phyloP scores from a whole-genome alignment of 1,140 invertebrate genomes.

The Amphibalanus amphitrite region DNA sequence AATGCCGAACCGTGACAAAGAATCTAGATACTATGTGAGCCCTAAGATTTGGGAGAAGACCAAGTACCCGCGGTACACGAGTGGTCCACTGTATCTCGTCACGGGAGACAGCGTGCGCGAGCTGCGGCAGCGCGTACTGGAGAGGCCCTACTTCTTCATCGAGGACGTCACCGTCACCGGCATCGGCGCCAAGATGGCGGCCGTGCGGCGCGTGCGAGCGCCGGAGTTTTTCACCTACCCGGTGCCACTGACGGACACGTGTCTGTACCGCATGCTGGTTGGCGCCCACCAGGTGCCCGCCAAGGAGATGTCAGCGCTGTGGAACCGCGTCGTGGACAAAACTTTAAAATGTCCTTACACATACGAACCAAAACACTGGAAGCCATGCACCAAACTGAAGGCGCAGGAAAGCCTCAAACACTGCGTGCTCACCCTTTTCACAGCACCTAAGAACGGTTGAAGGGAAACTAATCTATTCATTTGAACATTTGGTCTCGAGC shows the following conservation, averaged over 20 bases:
- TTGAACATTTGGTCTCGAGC: no score
- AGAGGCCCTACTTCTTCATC: slow-evolving; percentile 56
- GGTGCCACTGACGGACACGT: background rate
- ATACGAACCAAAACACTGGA: background rate
- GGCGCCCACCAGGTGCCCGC: background rate
- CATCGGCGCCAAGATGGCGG: slow-evolving; percentile 53
- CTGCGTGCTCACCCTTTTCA: background rate
- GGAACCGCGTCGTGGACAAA: background rate
- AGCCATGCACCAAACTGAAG: background rate
- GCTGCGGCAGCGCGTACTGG: slow-evolving; percentile 44
- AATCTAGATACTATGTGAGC: slow-evolving; percentile 70
- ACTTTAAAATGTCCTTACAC: background rate
- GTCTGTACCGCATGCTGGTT: background rate
- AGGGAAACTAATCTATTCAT: no score
- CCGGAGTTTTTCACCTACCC: background rate
- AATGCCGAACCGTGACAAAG: slow-evolving; percentile 63
- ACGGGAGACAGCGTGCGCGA: slow-evolving; percentile 45
- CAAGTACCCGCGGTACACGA: slow-evolving; percentile 64
- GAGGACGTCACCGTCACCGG: slow-evolving; percentile 84
- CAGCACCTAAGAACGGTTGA: background rate
- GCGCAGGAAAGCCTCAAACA: background rate
- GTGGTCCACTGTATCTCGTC: slow-evolving; percentile 67
- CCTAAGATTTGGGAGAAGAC: slow-evolving; percentile 45
- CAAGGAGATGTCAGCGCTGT: background rate
- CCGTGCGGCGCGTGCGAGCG: slow-evolving; percentile 47